Base-by-base conservation (phyloP, 2,888 invertebrate species). In the Vannuccia rotundouncinata region DNA sequence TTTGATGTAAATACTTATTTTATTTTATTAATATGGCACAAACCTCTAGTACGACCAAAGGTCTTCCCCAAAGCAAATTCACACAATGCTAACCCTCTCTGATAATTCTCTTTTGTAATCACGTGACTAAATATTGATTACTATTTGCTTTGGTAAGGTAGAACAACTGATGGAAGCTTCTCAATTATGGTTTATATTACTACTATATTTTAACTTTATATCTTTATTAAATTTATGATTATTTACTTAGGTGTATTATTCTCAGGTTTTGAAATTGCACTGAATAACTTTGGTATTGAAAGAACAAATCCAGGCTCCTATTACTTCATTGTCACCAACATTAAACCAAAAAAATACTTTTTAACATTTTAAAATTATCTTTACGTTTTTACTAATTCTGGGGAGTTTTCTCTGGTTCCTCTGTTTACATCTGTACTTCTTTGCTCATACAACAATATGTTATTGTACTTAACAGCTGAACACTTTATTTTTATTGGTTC, bases 401-500 rank as follows among this genome's bases (percentile, higher is more conserved):
- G 66, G 66, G 25, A 66, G 25, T 22, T 66, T 66, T 22, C 25
- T 66, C 25, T 66, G 66, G 66, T 66, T 27, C 66, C 66, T 66
- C 66, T 66, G 66, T 66, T 66, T 66, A 66, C 66, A n/a, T 13
- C 17, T 66, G 66, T 66, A 66, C 66, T 66, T 66, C 10, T 66
- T 66, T 66, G 66, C 66, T 66, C 66, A 66, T 66, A 66, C 66
- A 66, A 66, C 13, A 66, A 66, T 66, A 66, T 66, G 66, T 66
- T 66, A 66, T 66, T 2, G 66, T 66, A 66, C 13, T 66, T 66
- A 27, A 66, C 66, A 22, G 66, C 66, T 66, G 66, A 66, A 66
- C 66, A 78, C 78, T 78, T 60, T 78, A 28, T 60, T 78, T 78
- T 78, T 30, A 25, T 78, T 78, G 31, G 78, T 78, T 78, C 59